Conservation (phyloP, 2,113 vertebrate genomes). For the Herpailurus yagouaroundi region DNA sequence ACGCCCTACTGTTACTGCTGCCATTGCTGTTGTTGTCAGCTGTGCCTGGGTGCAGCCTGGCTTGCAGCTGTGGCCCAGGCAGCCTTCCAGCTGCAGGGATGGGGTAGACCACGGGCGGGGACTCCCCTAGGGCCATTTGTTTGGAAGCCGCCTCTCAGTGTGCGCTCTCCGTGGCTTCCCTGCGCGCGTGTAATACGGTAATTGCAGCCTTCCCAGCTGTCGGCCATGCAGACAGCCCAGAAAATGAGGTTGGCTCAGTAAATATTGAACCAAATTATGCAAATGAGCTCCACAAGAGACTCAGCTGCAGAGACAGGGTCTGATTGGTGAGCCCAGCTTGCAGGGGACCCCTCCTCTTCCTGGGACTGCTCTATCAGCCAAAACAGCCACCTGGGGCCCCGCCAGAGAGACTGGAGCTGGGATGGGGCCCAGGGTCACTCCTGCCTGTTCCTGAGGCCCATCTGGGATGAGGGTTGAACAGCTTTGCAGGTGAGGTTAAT, state of each 20-base stretch:
- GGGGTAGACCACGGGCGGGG: background rate
- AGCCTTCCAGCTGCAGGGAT: conserved; percentile 57
- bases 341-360: background rate
- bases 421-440: background rate
- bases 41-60: background rate
- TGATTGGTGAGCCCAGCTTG: conserved; percentile 61
- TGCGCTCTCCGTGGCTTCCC: conserved; percentile 19
- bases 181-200: conserved; percentile 43
- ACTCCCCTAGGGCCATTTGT: conserved; percentile 16
- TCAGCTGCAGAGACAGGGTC: conserved; percentile 63
- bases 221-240: conserved; percentile 72
- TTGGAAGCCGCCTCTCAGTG: conserved; percentile 25
- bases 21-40: background rate
- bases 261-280: conserved; percentile 83
- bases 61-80: conserved; percentile 39
- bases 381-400: background rate
- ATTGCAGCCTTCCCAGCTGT: conserved; percentile 79
- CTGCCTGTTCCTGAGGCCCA: background rate
- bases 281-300: conserved; percentile 64
- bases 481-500: background rate
- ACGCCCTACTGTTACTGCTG: background rate
- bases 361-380: background rate
- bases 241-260: conserved; percentile 79
- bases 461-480: background rate
- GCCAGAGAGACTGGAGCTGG: background rate